Conservation (phyloP, 2,113 vertebrate species). For the Microtus richardsoni region DNA sequence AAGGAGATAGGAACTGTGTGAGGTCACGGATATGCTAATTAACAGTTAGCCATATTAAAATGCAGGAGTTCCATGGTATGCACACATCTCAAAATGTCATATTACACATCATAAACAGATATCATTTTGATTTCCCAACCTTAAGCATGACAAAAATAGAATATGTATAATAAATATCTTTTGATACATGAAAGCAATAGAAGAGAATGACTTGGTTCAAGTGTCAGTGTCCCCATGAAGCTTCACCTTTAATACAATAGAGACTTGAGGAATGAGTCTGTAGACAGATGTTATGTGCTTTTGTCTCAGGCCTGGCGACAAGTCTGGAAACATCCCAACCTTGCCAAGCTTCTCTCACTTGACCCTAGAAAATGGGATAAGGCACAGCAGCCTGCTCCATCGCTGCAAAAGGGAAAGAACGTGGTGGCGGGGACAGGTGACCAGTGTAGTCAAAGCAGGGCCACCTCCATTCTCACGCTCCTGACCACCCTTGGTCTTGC, state of each 20-base stretch:
- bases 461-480: neutral
- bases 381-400: accelerated
- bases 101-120: neutral
- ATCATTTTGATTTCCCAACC: neutral
- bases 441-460: neutral
- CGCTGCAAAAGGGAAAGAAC: accelerated
- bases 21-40: neutral
- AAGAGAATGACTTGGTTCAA: neutral
- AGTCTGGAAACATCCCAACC: neutral
- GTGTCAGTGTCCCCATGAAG: neutral
- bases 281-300: no score
- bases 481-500: neutral
- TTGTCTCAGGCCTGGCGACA: neutral
- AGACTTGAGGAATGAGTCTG: accelerated
- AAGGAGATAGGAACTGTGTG: no score
- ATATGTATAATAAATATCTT: neutral
- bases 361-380: neutral
- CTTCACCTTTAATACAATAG: neutral
- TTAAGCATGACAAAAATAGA: neutral
- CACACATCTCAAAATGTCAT: neutral
- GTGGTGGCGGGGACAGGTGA: accelerated
- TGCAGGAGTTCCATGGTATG: neutral
- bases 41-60: neutral
- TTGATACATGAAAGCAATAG: neutral
- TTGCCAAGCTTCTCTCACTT: neutral